These are phyloP conservation scores for Lepas anatifera DNA, from an alignment of 2,888 invertebrate species.

Conservation along the genomic window DNA sequence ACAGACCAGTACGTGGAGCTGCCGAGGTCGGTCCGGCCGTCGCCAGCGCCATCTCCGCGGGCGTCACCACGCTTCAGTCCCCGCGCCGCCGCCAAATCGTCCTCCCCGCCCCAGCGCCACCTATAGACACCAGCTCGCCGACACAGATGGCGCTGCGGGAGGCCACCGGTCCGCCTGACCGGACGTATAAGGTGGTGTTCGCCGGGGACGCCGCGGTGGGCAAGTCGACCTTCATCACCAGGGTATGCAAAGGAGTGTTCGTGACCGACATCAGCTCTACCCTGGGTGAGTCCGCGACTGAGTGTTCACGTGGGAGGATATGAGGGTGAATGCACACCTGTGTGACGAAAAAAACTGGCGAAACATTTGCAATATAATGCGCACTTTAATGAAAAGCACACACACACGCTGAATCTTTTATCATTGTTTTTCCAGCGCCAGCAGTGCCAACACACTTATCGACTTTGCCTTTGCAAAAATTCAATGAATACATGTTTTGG, in stretches of 20 bases:
- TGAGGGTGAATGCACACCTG: too few species aligned
- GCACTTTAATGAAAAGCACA: too few species aligned
- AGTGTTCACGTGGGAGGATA: too few species aligned
- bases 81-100: not conserved
- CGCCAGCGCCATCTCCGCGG: not conserved
- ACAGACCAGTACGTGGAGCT: not conserved
- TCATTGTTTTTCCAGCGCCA: too few species aligned
- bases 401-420: too few species aligned
- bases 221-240: slow-evolving; percentile 46
- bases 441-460: too few species aligned
- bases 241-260: slow-evolving; percentile 45
- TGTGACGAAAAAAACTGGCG: too few species aligned
- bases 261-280: slow-evolving; percentile 44
- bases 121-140: too few species aligned
- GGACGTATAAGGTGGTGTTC: slow-evolving; percentile 47
- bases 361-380: too few species aligned
- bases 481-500: too few species aligned
- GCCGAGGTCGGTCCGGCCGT: too few species aligned
- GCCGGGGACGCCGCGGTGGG: slow-evolving; percentile 51
- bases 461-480: too few species aligned
- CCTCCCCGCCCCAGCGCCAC: not conserved
- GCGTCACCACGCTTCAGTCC: not conserved
- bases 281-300: slow-evolving; percentile 36
- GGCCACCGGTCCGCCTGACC: slow-evolving; percentile 37
- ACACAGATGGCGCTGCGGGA: slow-evolving; percentile 21